Evolutionary conservation across 2,113 vertebrate species (phyloP).

Genomic region (Desmodus rotundus): DNA sequence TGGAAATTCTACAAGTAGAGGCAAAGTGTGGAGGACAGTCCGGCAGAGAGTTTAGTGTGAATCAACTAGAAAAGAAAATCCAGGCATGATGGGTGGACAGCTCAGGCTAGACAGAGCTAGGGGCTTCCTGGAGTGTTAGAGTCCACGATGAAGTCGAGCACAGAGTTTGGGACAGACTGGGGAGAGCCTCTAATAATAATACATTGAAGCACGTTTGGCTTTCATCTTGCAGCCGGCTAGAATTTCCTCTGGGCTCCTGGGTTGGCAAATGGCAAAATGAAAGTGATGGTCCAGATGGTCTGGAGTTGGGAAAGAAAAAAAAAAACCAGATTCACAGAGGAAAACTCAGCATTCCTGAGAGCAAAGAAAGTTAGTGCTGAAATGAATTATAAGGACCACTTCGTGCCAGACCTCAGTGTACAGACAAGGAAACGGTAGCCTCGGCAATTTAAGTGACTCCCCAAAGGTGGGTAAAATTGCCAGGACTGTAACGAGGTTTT

Average conservation of each 20-base stretch:
- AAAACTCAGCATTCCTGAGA: not conserved
- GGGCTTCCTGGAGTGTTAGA: not conserved
- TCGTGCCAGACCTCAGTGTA: not conserved
- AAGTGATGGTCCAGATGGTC: not conserved
- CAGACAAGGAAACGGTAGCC: not conserved
- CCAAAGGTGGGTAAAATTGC: not conserved
- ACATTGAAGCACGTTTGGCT: not conserved
- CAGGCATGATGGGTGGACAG: not conserved
- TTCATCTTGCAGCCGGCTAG: not conserved
- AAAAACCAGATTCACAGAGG: not conserved
- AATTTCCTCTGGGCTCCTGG: not conserved
- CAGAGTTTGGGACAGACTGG: not conserved
- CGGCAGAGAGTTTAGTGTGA: not conserved
- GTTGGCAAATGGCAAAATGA: not conserved
- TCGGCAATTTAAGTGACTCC: not conserved
- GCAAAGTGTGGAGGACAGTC: not conserved
- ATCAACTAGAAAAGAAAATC: not conserved
- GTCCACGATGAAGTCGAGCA: not conserved
- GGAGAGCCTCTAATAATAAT: not conserved
- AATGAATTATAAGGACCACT: not conserved
- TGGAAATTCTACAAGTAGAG: not conserved
- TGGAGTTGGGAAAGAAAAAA: not conserved
- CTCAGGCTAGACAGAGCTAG: not conserved
- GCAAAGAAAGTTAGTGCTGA: not conserved
- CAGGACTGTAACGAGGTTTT: not conserved